Conservation (phyloP, 2,888 invertebrate genomes). For the Eurytoma adleriae region DNA sequence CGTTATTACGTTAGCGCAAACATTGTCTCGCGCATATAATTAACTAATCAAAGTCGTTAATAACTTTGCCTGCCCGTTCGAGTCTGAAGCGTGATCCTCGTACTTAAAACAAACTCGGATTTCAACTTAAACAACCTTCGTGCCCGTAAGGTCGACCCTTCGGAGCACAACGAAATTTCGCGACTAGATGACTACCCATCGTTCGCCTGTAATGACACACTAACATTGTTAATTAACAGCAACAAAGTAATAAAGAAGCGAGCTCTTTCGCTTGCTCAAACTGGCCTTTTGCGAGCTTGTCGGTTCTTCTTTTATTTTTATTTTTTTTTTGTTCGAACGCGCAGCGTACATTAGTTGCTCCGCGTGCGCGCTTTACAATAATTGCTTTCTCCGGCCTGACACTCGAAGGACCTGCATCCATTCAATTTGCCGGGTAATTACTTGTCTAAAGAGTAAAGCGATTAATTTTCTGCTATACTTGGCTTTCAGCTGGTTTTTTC, state of each 20-base stretch:
- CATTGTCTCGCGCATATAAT: neutral
- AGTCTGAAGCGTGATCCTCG: neutral
- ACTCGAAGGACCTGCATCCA: constrained; percentile 32
- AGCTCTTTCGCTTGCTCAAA: neutral
- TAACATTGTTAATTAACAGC: constrained; percentile 14
- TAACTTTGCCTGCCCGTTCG: neutral
- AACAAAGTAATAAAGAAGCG: neutral
- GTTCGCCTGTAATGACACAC: neutral
- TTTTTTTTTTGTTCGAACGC: neutral
- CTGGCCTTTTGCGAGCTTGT: constrained; percentile 1
- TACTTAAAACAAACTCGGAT: constrained; percentile 6
- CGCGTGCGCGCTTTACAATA: constrained; percentile 13
- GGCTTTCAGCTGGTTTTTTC: neutral
- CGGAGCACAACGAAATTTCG: neutral
- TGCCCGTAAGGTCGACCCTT: neutral
- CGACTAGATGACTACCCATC: neutral
- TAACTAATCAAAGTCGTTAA: constrained; percentile 11
- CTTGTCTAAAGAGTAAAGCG: constrained; percentile 18
- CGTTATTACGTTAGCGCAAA: neutral
- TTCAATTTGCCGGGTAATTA: constrained; percentile 31
- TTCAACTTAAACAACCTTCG: neutral
- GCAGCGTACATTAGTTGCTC: constrained; percentile 6
- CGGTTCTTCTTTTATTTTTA: neutral
- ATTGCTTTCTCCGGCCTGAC: constrained; percentile 27
- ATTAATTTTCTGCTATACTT: constrained; percentile 26